phyloP scores from a whole-genome alignment of 2,888 invertebrate genomes.

The Unio pictorum region DNA sequence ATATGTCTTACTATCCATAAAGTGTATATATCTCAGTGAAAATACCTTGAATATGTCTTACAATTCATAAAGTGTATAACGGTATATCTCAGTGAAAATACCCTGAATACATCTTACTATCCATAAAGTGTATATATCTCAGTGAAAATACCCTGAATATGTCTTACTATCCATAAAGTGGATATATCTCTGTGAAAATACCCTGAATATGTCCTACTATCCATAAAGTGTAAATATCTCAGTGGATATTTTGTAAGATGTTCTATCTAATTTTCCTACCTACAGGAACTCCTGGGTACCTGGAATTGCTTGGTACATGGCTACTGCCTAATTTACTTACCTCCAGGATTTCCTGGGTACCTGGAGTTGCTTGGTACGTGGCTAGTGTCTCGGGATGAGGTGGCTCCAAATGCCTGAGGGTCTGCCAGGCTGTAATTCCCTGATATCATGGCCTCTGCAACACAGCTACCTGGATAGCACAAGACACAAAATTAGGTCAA shows the following conservation, averaged over 20 bases:
- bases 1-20: too few relatives aligned
- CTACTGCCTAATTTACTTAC: slow-evolving; percentile 5
- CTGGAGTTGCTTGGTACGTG: slow-evolving; percentile 45
- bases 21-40: too few relatives aligned
- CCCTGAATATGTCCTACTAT: too few relatives aligned
- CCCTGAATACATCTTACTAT: too few relatives aligned
- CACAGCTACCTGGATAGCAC: slow-evolving; percentile 36
- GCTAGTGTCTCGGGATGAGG: slow-evolving; percentile 35
- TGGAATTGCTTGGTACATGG: slow-evolving; percentile 42
- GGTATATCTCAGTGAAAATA: too few relatives aligned
- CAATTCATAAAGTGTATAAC: too few relatives aligned
- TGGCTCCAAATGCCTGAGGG: slow-evolving; percentile 35
- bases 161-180: too few relatives aligned
- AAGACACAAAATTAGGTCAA: background rate
- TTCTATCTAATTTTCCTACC: slow-evolving; percentile 5
- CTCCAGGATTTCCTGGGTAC: slow-evolving; percentile 9
- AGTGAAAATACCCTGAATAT: too few relatives aligned
- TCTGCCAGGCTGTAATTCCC: slow-evolving; percentile 51
- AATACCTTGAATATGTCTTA: too few relatives aligned
- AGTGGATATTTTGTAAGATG: background rate
- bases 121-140: too few relatives aligned
- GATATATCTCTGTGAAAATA: too few relatives aligned
- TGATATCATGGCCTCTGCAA: slow-evolving; percentile 47
- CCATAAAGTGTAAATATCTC: too few relatives aligned
- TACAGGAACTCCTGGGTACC: slow-evolving; percentile 17